Evolutionary conservation across 1,140 invertebrate species (phyloP), one percentile per base, ranked within the genome.

Genomic region (Panulirus ornatus): DNA sequence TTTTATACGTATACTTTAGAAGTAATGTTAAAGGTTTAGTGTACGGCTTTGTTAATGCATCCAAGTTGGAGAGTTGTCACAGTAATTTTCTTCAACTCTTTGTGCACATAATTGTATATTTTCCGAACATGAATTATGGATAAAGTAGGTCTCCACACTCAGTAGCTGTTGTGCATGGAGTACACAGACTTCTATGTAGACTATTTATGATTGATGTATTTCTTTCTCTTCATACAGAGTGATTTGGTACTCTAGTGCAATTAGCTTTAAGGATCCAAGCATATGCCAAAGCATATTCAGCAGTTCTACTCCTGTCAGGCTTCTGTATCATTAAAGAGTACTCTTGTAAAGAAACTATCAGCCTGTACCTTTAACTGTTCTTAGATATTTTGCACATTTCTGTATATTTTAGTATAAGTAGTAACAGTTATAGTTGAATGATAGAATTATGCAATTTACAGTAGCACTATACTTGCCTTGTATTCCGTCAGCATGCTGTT

Each of bases 201-300:
- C 27, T 83, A 11, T 40, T n/a, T 66, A n/a, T 66, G 51, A 82
- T 66, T 83, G 81, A 83, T 63, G 38, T 40, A 27, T 40, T 36
- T 83, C 58, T 83, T 83, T 83, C 51, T 83, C 75, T 83, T 83
- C 36, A 66, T 66, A 83, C 81, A 83, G 81, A 83, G 81, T 83
- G 81, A 83, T 83, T 83, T 83, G 54, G 81, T 40, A 83, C 58
- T 83, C 30, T 66, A 51, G 81, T 58, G 81, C 38, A 27, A 22
- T 40, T 40, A 63, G 51, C 30, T 40, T 66, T 22, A 58, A 66
- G 11, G 42, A 27, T 38, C 81, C 38, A 38, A 83, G 81, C 81
- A 83, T 40, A 22, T 38, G 81, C 81, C 38, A 38, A 11, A 66
- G 58, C 81, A n/a, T 58, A 22, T 34, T 51, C 22, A 82, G 34